Percentiles rank a stretch among this genome's conserved stretches.
Evolutionary conservation across 2,113 vertebrate genomes (phyloP).

Genomic region (Parus major): DNA sequence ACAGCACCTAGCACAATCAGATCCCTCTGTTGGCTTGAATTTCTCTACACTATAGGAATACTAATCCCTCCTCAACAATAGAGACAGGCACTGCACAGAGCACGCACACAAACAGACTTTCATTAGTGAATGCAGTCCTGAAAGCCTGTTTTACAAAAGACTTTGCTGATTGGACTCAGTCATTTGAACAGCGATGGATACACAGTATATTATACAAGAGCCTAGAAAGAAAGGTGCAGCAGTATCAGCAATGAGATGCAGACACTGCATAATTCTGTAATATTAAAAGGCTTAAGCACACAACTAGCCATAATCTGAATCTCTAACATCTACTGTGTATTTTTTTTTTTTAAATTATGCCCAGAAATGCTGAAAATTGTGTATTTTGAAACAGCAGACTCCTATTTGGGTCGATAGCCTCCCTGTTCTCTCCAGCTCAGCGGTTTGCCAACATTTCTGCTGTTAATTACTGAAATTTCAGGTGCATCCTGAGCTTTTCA

Average conservation of each 20-base stretch:
- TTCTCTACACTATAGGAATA: constrained; percentile 17
- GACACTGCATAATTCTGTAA: neutral
- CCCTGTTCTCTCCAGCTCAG: neutral
- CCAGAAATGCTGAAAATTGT: neutral
- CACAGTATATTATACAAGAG: constrained; percentile 8
- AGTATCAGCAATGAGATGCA: constrained; percentile 10
- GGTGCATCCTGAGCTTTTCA: neutral
- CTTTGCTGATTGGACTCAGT: constrained; percentile 56
- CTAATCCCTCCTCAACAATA: constrained; percentile 61
- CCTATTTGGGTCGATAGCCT: neutral
- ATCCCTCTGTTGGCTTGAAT: constrained; percentile 25
- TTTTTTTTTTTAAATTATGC: neutral
- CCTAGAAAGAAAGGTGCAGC: constrained; percentile 35
- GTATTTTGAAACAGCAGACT: neutral
- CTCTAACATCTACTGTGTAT: neutral
- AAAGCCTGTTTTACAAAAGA: constrained; percentile 62
- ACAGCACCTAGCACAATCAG: constrained; percentile 20
- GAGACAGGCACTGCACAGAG: constrained; percentile 45
- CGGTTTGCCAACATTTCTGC: neutral
- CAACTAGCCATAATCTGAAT: neutral
- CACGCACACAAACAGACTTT: constrained; percentile 59
- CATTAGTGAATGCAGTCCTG: constrained; percentile 29
- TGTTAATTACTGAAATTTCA: constrained; percentile 37
- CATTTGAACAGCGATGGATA: constrained; percentile 11
- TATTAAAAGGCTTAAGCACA: neutral